phyloP scores from a whole-genome alignment of 2,113 vertebrate genomes.

The Spheniscus mendiculus region DNA sequence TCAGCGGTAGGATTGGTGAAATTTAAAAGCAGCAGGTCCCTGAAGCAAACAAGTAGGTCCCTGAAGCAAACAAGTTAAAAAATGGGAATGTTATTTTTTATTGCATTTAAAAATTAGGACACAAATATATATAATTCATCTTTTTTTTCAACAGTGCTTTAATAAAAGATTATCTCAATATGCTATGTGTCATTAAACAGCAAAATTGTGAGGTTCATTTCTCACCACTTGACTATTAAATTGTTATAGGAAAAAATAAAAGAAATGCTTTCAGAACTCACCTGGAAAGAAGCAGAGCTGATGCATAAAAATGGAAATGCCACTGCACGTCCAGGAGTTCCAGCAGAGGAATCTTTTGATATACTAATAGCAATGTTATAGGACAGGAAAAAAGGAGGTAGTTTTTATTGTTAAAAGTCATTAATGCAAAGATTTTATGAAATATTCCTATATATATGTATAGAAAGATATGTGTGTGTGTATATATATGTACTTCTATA shows the following conservation, averaged over 20 bases:
- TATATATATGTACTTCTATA: neutral
- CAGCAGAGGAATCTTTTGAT: neutral
- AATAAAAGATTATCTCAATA: neutral
- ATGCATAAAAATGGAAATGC: neutral
- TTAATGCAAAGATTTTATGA: neutral
- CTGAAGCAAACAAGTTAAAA: neutral
- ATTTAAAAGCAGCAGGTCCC: neutral
- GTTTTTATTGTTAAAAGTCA: neutral
- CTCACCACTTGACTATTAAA: neutral
- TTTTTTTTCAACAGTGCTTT: neutral
- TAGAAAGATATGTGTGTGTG: neutral
- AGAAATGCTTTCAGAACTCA: neutral
- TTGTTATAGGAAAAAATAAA: neutral
- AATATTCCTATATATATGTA: neutral
- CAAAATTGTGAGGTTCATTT: neutral
- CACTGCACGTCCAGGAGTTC: neutral
- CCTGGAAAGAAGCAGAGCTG: neutral
- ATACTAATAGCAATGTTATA: neutral
- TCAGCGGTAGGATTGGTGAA: neutral
- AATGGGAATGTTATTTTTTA: neutral
- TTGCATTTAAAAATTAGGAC: neutral
- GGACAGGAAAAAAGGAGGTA: neutral
- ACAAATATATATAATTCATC: neutral
- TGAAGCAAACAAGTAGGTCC: neutral
- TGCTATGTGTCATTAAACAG: neutral